Percentiles rank a stretch among this genome's conserved stretches.
Conservation (phyloP, 2,113 vertebrate species). For the Pundamilia nyererei region DNA sequence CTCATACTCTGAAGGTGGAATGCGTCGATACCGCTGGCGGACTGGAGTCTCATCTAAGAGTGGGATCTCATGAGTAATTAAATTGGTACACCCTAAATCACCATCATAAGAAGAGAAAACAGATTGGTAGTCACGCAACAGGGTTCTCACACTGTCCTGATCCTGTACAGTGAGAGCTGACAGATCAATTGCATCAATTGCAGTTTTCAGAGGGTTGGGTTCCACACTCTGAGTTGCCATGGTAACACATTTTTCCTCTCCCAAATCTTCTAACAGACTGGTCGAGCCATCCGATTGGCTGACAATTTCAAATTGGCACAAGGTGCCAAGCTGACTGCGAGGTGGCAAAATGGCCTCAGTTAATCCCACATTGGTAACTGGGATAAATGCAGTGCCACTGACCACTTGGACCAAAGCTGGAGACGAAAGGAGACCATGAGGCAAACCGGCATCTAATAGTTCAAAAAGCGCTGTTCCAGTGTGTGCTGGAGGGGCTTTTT, state of each 20-base stretch:
- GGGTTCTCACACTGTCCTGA: accelerated
- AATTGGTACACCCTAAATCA: too few relatives aligned
- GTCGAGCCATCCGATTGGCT: accelerated
- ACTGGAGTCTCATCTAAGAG: too few relatives aligned
- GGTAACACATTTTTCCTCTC: too few relatives aligned
- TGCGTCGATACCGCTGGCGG: too few relatives aligned
- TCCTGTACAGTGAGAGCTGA: accelerated
- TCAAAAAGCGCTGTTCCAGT: neutral
- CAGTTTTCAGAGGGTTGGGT: too few relatives aligned
- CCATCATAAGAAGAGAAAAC: too few relatives aligned
- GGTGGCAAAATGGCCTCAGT: neutral
- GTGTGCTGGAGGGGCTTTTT: neutral
- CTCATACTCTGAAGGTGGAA: too few relatives aligned
- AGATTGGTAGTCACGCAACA: accelerated
- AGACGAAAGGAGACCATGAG: neutral
- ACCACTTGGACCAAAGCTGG: neutral
- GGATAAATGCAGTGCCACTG: neutral
- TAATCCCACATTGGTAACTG: neutral
- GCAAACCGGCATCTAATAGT: neutral
- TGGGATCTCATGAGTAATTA: too few relatives aligned
- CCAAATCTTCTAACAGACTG: neutral
- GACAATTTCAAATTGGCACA: neutral
- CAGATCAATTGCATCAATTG: too few relatives aligned
- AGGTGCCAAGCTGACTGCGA: neutral
- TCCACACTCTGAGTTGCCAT: too few relatives aligned